These are phyloP conservation scores for Sitophilus oryzae DNA, from an alignment of 1,140 invertebrate species.

Conservation along the genomic window DNA sequence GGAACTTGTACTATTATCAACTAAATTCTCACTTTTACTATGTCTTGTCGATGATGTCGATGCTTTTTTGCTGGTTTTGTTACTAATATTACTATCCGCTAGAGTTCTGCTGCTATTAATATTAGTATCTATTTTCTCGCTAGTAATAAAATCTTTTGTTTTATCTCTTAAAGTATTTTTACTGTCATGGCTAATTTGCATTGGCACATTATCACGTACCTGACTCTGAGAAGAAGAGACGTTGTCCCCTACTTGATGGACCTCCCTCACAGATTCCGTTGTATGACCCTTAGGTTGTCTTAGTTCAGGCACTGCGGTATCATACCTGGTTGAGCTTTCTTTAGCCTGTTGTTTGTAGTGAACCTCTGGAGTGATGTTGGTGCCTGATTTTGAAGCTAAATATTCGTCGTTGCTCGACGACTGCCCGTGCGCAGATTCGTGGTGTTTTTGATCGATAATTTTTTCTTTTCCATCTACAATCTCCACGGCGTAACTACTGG, in stretches of 20 bases:
- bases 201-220: slow-evolving; percentile 11
- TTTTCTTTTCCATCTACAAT: slow-evolving; percentile 56
- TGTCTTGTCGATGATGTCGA: not conserved
- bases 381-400: slow-evolving; percentile 45
- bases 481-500: slow-evolving; percentile 52
- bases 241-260: slow-evolving; percentile 37
- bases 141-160: slow-evolving; percentile 21
- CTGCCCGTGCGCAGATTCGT: slow-evolving; percentile 50
- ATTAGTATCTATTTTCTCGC: slow-evolving; percentile 18
- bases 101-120: slow-evolving; percentile 5
- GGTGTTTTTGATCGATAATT: slow-evolving; percentile 50
- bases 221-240: slow-evolving; percentile 20
- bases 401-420: slow-evolving; percentile 48
- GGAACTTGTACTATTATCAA: slow-evolving; percentile 1
- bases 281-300: slow-evolving; percentile 31
- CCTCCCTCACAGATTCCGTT: slow-evolving; percentile 32
- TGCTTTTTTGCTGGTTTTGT: not conserved
- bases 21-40: slow-evolving; percentile 10
- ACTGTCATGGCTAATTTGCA: slow-evolving; percentile 12
- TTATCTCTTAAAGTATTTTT: slow-evolving; percentile 13
- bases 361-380: slow-evolving; percentile 48
- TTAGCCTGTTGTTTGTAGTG: slow-evolving; percentile 50
- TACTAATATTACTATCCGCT: not conserved
- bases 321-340: slow-evolving; percentile 50
- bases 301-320: slow-evolving; percentile 49